phyloP scores from a whole-genome alignment of 2,113 vertebrate species.

The Eurypyga helias region DNA sequence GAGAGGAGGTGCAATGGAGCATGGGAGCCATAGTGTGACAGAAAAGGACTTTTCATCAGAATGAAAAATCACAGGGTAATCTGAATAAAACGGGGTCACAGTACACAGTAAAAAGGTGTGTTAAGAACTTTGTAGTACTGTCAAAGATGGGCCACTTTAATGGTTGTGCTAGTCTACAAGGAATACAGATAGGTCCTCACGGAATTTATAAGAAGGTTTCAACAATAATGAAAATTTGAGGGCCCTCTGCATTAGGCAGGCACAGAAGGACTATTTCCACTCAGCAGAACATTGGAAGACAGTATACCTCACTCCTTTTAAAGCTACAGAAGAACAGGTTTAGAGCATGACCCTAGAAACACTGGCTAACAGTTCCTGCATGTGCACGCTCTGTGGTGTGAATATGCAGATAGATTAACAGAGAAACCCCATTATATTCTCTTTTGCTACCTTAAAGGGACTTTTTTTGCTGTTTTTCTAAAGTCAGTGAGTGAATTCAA shows the following conservation, averaged over 20 bases:
- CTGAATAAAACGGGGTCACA: background rate
- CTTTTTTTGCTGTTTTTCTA: background rate
- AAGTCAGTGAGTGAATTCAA: background rate
- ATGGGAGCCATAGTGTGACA: background rate
- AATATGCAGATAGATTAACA: background rate
- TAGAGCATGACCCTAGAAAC: background rate
- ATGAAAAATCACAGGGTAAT: slow-evolving; percentile 2
- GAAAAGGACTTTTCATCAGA: background rate
- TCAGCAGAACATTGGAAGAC: background rate
- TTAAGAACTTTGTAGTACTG: background rate
- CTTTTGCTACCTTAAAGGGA: background rate
- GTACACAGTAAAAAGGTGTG: background rate
- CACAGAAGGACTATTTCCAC: background rate
- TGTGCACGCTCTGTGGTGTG: fast-evolving
- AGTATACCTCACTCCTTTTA: background rate
- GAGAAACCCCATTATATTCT: background rate
- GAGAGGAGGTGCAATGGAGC: background rate
- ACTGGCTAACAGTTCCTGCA: background rate
- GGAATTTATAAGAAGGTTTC: background rate
- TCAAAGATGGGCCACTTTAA: background rate
- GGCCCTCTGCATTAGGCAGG: background rate
- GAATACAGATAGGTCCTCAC: background rate
- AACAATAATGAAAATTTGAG: background rate
- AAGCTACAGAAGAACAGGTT: background rate
- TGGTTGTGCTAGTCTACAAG: background rate